Evolutionary conservation across 1,140 invertebrate genomes (phyloP), one percentile per base, ranked within the genome.

Genomic region (Pogonomyrmex californicus): DNA sequence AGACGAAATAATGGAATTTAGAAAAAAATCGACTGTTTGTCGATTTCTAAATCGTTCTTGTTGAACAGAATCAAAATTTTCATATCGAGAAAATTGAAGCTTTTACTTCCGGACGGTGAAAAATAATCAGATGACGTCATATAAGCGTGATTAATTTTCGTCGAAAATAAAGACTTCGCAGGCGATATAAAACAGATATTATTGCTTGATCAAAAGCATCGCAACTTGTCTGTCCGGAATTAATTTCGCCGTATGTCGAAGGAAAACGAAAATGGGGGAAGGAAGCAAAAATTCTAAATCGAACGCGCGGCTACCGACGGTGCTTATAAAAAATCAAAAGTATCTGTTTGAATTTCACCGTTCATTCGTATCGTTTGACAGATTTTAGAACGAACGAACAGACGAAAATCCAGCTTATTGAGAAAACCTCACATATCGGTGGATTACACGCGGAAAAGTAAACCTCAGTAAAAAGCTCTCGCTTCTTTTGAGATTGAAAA

Each of bases 391-490:
- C 17, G 79, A 60, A n/a, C 30, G 30, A 49, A n/a, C 23, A 73
- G 17, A 17, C 47, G 17, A 82, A 73, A 66, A 47, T 47, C 10
- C 51, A 0, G 62, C 47, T 79, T 79, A 79, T 79, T 79, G 47
- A 66, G 47, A 79, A 23, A 23, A 79, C 56, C 54, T 47, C 36
- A 47, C 12, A 49, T 54, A 54, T 54, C 47, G 60, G n/a, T 47
- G 51, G 44, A 79, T 77, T 68, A 44, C 47, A 41, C n/a, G 12
- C n/a, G 12, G 47, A 6, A 56, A 68, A 54, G 76, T 10, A 36
- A 78, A 30, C 33, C 30, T 10, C n/a, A n/a, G 30, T 63, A 38
- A 51, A 79, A 79, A 66, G 14, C 33, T 51, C 14, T 68, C 30
- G 4, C 33, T 79, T 17, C 36, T 30, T 41, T 30, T 17, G n/a